These are phyloP conservation scores for Tiliacea citrago DNA, from an alignment of 2,888 invertebrate species.

Conservation along the genomic window DNA sequence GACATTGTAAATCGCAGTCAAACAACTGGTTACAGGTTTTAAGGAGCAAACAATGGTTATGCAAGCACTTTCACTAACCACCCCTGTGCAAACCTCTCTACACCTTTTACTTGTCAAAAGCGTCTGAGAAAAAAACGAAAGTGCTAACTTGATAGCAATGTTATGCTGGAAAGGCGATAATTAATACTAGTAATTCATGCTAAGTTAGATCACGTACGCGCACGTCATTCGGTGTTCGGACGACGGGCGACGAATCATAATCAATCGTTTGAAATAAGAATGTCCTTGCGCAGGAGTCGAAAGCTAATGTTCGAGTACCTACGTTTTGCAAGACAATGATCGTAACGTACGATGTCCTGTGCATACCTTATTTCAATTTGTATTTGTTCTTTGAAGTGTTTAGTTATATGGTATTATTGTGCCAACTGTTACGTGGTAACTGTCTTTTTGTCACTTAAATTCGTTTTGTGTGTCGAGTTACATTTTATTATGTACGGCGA, in stretches of 20 bases:
- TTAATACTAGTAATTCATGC: conserved; percentile 76
- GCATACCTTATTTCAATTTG: conserved; percentile 74
- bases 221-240: conserved; percentile 63
- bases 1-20: conserved; percentile 20
- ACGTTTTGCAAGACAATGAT: conserved; percentile 83
- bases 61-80: conserved; percentile 77
- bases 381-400: conserved; percentile 65
- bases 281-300: conserved; percentile 83
- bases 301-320: conserved; percentile 69
- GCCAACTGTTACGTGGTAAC: conserved; percentile 67
- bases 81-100: conserved; percentile 71
- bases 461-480: conserved; percentile 55
- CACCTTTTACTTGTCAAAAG: conserved; percentile 76
- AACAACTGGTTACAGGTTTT: conserved; percentile 58
- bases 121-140: conserved; percentile 75
- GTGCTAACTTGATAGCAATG: conserved; percentile 68
- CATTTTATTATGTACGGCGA: conserved; percentile 46
- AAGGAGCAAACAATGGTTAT: conserved; percentile 71
- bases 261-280: conserved; percentile 70
- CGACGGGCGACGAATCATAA: conserved; percentile 75
- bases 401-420: conserved; percentile 63
- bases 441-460: conserved; percentile 54
- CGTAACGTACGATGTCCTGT: conserved; percentile 78
- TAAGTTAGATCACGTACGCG: conserved; percentile 66
- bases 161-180: conserved; percentile 76